A percentile compares a stretch with the other conserved stretches of the same genome.
These are phyloP conservation scores for Noctua janthe DNA, from an alignment of 2,888 invertebrate species.

Conservation along the genomic window DNA sequence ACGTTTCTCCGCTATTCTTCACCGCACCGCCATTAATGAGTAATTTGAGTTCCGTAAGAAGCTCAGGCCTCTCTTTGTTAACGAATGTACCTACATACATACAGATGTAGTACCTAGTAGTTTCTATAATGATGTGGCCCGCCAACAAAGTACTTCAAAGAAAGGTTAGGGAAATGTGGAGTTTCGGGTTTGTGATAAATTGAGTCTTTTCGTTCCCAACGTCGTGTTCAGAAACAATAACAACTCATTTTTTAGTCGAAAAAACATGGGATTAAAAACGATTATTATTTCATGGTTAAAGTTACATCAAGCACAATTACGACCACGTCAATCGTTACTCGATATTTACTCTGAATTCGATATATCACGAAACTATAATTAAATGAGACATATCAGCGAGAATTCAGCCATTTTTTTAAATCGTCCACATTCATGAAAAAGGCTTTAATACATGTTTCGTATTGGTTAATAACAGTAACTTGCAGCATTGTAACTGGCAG, in stretches of 20 bases:
- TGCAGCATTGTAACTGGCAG: slow-evolving; percentile 59
- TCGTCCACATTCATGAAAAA: slow-evolving; percentile 22
- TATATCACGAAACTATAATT: slow-evolving; percentile 14
- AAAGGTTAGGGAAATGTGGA: neutral
- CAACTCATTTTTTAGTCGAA: neutral
- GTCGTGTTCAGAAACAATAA: neutral
- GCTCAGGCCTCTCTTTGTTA: slow-evolving; percentile 63
- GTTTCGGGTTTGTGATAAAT: neutral
- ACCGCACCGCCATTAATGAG: slow-evolving; percentile 65
- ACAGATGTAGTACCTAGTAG: slow-evolving; percentile 6
- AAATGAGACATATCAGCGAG: slow-evolving; percentile 13
- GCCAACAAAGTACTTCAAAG: slow-evolving; percentile 1
- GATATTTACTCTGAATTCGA: neutral
- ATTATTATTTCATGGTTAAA: neutral
- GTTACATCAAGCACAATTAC: neutral
- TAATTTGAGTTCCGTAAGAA: slow-evolving; percentile 66
- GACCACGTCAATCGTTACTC: neutral
- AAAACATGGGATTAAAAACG: neutral
- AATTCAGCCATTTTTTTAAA: slow-evolving; percentile 10
- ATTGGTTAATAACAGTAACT: slow-evolving; percentile 61
- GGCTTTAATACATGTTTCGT: slow-evolving; percentile 45
- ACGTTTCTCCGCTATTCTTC: slow-evolving; percentile 51
- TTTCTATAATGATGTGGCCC: slow-evolving; percentile 10
- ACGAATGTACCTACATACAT: slow-evolving; percentile 44
- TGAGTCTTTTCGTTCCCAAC: neutral